Percentiles rank a stretch among this genome's conserved stretches.
Evolutionary conservation across 2,113 vertebrate genomes (phyloP).

Genomic region (Petrocephalus zakoni): DNA sequence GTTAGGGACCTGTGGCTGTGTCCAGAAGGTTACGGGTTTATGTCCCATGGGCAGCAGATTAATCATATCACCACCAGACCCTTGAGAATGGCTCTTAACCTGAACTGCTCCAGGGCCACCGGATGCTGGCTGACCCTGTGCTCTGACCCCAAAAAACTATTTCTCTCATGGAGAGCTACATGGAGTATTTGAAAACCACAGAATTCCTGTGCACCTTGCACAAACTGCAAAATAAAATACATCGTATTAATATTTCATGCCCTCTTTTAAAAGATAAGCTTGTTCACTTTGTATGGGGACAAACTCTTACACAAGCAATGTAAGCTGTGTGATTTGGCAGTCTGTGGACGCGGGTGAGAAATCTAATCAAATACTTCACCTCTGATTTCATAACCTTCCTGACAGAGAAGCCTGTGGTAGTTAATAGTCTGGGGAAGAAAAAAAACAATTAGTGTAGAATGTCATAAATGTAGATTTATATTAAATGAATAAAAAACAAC

Average conservation of each 20-base stretch:
- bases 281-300: not conserved
- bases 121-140: not conserved
- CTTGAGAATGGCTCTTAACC: not conserved
- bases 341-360: constrained; percentile 3
- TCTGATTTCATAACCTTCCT: constrained; percentile 6
- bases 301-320: not conserved
- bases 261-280: constrained; percentile 11
- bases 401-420: not conserved
- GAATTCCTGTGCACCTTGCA: not conserved
- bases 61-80: not conserved
- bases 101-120: not conserved
- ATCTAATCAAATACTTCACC: constrained; percentile 2
- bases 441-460: not conserved
- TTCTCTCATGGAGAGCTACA: not conserved
- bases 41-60: not conserved
- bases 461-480: not conserved
- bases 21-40: not conserved
- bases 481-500: not conserved
- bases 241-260: not conserved
- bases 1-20: not conserved
- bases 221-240: not conserved
- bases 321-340: constrained; percentile 10
- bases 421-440: not conserved
- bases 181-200: not conserved
- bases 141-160: not conserved